Evolutionary conservation across 2,888 invertebrate species (phyloP).

Genomic region (Pardosa pseudoannulata): DNA sequence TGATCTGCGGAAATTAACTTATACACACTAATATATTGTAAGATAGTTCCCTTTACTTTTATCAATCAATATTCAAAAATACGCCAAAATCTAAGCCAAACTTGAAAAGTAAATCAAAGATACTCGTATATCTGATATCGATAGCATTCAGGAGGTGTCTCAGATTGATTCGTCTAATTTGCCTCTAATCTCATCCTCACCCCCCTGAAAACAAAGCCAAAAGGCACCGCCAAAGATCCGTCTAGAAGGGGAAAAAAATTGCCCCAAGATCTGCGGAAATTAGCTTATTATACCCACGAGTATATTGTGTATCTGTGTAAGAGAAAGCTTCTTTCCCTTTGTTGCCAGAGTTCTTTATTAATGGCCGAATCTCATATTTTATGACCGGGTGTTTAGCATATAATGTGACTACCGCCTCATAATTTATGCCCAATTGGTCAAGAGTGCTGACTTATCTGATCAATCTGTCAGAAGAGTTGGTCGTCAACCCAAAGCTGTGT

Average conservation of each 20-base stretch:
- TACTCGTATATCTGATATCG: too few relatives aligned
- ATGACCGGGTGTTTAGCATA: constrained; percentile 24
- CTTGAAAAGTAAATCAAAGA: too few relatives aligned
- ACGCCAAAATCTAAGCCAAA: too few relatives aligned
- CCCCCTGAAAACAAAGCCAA: background rate
- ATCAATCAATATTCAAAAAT: too few relatives aligned
- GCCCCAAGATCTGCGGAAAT: background rate
- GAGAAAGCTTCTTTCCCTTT: background rate
- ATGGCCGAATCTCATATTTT: constrained; percentile 6
- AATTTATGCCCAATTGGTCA: constrained; percentile 20
- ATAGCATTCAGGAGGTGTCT: too few relatives aligned
- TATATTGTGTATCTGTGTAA: background rate
- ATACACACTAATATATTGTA: too few relatives aligned
- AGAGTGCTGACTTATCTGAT: background rate
- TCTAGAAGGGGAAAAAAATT: background rate
- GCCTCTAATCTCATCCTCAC: background rate
- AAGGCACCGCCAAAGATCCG: background rate
- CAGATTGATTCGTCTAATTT: too few relatives aligned
- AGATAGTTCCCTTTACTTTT: too few relatives aligned
- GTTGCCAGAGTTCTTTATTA: background rate
- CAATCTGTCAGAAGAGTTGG: background rate
- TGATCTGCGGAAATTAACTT: too few relatives aligned
- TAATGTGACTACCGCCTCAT: constrained; percentile 8
- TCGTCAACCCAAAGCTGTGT: background rate
- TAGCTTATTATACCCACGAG: background rate